phyloP scores from a whole-genome alignment of 2,113 vertebrate genomes.

The Osmerus mordax region DNA sequence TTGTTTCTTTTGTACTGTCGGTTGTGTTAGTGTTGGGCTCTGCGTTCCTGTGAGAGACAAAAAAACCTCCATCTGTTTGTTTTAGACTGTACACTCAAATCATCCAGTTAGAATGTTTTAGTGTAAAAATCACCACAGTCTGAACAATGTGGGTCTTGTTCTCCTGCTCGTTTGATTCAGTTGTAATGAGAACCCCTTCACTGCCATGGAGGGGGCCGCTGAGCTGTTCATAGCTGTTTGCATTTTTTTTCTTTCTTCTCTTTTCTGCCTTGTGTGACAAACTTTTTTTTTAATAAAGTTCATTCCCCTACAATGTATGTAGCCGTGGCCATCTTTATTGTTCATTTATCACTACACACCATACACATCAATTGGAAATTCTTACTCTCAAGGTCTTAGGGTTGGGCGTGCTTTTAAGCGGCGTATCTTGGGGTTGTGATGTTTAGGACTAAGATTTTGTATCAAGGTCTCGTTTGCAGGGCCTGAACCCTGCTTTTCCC shows the following conservation, averaged over 20 bases:
- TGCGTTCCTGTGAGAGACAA: constrained; percentile 65
- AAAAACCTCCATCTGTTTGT: constrained; percentile 32
- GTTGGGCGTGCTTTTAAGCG: too few species aligned
- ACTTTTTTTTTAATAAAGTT: constrained; percentile 93
- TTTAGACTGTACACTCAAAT: constrained; percentile 59
- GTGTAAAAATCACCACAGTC: constrained; percentile 62
- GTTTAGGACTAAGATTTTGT: constrained; percentile 13
- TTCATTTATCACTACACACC: too few species aligned
- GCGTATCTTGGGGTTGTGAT: too few species aligned
- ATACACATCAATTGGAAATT: too few species aligned
- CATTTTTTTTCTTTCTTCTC: constrained; percentile 78
- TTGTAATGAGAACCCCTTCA: constrained; percentile 86
- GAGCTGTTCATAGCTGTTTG: constrained; percentile 91
- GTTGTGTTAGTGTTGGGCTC: constrained; percentile 55
- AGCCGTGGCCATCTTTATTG: too few species aligned
- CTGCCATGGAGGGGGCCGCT: constrained; percentile 76
- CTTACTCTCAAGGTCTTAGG: too few species aligned
- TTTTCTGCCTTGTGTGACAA: constrained; percentile 87
- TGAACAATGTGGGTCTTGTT: constrained; percentile 68
- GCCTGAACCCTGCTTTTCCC: constrained; percentile 60
- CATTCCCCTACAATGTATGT: constrained; percentile 63
- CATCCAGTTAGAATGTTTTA: constrained; percentile 61
- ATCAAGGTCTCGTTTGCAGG: constrained; percentile 26
- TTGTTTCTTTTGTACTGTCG: constrained; percentile 62
- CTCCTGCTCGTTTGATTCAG: constrained; percentile 78